Evolutionary conservation across 2,888 invertebrate species (phyloP).

Genomic region (Thecophora atra): DNA sequence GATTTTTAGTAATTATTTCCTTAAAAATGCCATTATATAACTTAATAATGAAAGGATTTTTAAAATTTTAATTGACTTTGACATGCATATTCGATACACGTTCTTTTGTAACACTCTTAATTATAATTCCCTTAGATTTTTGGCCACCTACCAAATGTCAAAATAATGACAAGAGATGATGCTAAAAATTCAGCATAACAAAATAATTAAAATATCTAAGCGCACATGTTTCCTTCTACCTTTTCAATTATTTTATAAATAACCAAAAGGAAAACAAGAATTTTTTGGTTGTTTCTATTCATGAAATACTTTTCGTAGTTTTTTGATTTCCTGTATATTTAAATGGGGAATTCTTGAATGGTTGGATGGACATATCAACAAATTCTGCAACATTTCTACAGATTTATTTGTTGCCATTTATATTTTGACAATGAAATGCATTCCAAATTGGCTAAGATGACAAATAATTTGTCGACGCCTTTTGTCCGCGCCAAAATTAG

Average conservation of each 20-base stretch:
- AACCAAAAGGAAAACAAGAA: neutral
- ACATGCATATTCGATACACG: neutral
- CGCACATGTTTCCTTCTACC: neutral
- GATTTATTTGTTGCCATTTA: slow-evolving; percentile 25
- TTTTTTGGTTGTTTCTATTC: neutral
- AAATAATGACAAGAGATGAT: slow-evolving; percentile 15
- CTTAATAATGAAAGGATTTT: neutral
- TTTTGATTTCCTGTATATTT: neutral
- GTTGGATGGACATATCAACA: slow-evolving; percentile 16
- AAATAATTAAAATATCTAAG: neutral
- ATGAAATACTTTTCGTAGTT: neutral
- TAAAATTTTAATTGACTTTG: neutral
- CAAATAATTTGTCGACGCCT: slow-evolving; percentile 33
- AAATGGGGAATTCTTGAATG: neutral
- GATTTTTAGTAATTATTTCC: no score
- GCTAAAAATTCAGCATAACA: slow-evolving; percentile 16
- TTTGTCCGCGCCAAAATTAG: slow-evolving; percentile 7
- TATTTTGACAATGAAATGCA: slow-evolving; percentile 16
- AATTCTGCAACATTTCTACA: neutral
- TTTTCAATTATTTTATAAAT: neutral
- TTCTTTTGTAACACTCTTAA: neutral
- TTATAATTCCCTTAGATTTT: slow-evolving; percentile 3
- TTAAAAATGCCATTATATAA: neutral
- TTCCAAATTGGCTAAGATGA: slow-evolving; percentile 25
- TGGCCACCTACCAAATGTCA: slow-evolving; percentile 19